Evolutionary conservation across 2,888 invertebrate species (phyloP), one percentile per base, ranked within the genome.

Genomic region (Allygus modestus): DNA sequence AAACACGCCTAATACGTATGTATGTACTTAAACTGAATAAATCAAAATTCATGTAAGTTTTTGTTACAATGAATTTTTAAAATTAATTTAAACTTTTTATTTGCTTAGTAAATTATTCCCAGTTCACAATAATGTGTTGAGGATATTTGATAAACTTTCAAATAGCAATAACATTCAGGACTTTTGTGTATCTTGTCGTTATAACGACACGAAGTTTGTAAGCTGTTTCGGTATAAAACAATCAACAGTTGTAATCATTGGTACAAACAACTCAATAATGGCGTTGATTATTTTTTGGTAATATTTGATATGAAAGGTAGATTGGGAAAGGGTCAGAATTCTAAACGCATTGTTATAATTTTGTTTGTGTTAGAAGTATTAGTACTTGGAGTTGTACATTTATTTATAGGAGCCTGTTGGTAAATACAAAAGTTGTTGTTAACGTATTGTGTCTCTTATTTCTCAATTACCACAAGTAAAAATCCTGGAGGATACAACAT

Each of bases 401-500:
- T 81, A 84, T 84, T 84, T 85, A 85, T 87, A 87, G 86, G 86
- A 86, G 86, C 87, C 88, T 88, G 88, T 88, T 88, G 88, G 87
- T 85, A 82, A 86, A 82, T 77, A 75, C 87, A 85, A 87, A 86
- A 88, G 86, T 88, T 88, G 88, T 88, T 88, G 88, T 88, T 88
- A 87, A 87, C 84, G 85, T 84, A 86, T 75, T 83, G 43, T 84
- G 69, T 83, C 69, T 69, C 73, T 83, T 84, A 73, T 83, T 83
- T 37, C 2, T 20, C 43, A 5, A 33, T 23, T 41, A 46, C 51
- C 41, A 28, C 65, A 5, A 28, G 12, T 28, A 28, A 15, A 23
- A 28, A 65, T 31, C 37, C 37, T 9, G 5, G 9, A 37, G 37
- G 5, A 7, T 7, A 37, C 37, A 37, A 1, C 20, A 65, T 7